phyloP scores from a whole-genome alignment of 2,113 vertebrate species.

The Myotis yumanensis region DNA sequence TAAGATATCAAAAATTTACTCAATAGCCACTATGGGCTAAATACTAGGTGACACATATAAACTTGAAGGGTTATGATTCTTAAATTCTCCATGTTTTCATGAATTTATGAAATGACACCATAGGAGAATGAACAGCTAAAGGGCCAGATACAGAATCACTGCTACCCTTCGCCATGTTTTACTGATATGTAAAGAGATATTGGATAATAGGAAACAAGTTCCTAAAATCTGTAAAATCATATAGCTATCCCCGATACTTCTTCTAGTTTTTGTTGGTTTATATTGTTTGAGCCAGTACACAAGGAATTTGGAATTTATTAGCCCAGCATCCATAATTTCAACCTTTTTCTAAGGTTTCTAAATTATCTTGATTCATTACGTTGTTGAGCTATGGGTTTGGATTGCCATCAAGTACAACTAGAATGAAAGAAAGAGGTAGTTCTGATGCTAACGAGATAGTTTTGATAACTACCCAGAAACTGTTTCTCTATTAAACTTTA shows the following conservation, averaged over 20 bases:
- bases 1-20: conserved; percentile 36
- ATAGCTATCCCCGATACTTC: neutral
- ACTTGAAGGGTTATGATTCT: neutral
- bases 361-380: neutral
- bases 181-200: neutral
- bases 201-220: neutral
- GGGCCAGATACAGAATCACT: neutral
- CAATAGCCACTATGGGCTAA: neutral
- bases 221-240: neutral
- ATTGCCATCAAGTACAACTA: neutral
- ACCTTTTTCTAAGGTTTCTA: neutral
- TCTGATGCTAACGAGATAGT: neutral
- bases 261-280: neutral
- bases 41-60: neutral
- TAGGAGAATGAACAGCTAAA: neutral
- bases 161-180: neutral
- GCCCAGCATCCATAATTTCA: neutral
- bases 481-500: neutral
- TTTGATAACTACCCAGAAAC: neutral
- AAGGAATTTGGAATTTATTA: neutral
- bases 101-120: neutral
- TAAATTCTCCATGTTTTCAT: neutral
- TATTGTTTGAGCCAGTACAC: neutral
- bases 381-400: neutral
- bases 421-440: neutral